A percentile compares a stretch with the other conserved stretches of the same genome.
Conservation (phyloP, 2,113 vertebrate genomes). For the Pelecanoides urinatrix region DNA sequence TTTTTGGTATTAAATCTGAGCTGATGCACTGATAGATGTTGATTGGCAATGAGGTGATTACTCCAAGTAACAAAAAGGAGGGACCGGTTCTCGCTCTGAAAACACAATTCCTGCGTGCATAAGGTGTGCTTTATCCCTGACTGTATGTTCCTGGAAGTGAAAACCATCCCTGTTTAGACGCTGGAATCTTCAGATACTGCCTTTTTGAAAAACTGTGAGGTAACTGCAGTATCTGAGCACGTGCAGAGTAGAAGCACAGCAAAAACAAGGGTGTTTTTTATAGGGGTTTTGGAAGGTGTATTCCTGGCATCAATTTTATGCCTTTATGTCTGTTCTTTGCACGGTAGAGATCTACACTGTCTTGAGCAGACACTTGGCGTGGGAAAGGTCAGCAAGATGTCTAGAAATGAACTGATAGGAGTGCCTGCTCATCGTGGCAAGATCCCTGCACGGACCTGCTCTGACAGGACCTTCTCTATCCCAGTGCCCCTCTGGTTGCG, state of each 20-base stretch:
- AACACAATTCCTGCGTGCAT: fast-evolving
- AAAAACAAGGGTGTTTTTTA: neutral
- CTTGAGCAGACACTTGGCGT: neutral
- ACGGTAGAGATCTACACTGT: neutral
- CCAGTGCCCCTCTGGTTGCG: neutral
- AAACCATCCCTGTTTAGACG: neutral
- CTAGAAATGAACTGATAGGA: neutral
- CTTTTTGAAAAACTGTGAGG: neutral
- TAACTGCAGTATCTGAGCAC: neutral
- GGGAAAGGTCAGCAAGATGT: neutral
- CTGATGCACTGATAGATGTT: neutral
- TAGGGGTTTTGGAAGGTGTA: fast-evolving
- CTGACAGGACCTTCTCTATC: neutral
- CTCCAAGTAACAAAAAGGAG: neutral
- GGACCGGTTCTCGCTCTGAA: fast-evolving
- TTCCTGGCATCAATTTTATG: neutral
- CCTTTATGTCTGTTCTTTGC: neutral
- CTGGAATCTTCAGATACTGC: neutral
- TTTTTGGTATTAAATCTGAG: neutral
- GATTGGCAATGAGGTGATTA: neutral
- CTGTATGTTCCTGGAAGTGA: neutral
- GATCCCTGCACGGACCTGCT: neutral
- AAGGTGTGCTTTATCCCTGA: neutral
- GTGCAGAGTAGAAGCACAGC: neutral
- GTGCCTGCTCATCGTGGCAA: neutral